These are phyloP conservation scores for Peromyscus aztecus DNA, from an alignment of 2,797 vertebrate species.

Conservation along the genomic window DNA sequence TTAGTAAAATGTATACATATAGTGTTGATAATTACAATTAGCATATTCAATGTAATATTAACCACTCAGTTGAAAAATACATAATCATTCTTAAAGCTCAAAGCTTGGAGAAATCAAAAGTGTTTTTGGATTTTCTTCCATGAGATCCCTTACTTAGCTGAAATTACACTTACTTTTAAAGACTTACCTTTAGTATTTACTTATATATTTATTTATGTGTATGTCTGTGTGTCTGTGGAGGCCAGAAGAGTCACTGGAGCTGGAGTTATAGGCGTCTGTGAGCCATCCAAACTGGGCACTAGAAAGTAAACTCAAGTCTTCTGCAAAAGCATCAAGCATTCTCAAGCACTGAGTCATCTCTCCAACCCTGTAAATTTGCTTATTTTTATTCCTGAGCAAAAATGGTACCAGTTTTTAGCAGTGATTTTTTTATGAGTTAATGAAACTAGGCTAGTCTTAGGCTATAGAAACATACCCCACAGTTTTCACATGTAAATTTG, in stretches of 20 bases:
- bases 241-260: neutral
- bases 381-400: neutral
- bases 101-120: neutral
- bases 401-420: conserved; percentile 6
- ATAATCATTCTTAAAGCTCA: conserved; percentile 15
- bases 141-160: neutral
- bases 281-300: neutral
- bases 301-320: neutral
- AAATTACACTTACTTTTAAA: neutral
- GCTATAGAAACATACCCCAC: neutral
- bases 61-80: neutral
- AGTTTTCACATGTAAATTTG: conserved; percentile 19
- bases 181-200: neutral
- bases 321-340: neutral
- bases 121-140: neutral
- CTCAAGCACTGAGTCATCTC: neutral
- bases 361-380: neutral
- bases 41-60: neutral
- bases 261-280: neutral
- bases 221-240: neutral
- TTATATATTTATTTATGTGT: neutral
- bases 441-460: neutral
- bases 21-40: neutral
- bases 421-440: conserved; percentile 26
- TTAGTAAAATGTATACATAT: neutral